Evolutionary conservation across 2,797 vertebrate species (phyloP).

Genomic region (Danio kyathit): DNA sequence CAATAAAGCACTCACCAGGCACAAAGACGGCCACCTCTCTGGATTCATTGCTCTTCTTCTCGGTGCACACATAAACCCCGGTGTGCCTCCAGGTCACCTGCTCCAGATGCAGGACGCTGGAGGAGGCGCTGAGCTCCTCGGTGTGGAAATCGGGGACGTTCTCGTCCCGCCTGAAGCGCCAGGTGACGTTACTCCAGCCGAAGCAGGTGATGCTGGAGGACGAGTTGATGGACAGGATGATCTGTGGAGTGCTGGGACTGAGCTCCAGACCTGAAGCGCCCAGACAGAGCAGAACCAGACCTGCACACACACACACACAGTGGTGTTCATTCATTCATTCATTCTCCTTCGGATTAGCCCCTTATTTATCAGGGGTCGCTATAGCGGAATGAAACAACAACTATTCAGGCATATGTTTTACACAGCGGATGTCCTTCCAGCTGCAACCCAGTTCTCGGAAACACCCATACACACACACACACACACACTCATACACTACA

Average conservation of each 20-base stretch:
- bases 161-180: slow-evolving; percentile 79
- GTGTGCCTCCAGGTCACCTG: slow-evolving; percentile 85
- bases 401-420: no score
- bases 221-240: slow-evolving; percentile 81
- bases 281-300: slow-evolving; percentile 70
- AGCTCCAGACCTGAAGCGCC: slow-evolving; percentile 75
- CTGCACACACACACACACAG: slow-evolving; percentile 67
- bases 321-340: no score
- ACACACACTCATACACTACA: no score
- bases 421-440: no score
- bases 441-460: no score
- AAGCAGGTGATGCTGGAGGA: slow-evolving; percentile 83
- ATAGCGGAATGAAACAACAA: no score
- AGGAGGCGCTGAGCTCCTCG: slow-evolving; percentile 60
- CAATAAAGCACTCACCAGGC: slow-evolving; percentile 80
- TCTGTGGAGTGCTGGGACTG: slow-evolving; percentile 72
- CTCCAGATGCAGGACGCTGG: slow-evolving; percentile 80
- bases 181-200: slow-evolving; percentile 70
- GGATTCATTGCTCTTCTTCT: slow-evolving; percentile 65
- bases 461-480: no score
- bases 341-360: no score
- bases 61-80: slow-evolving; percentile 85
- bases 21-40: slow-evolving; percentile 88
- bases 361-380: no score
- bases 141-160: slow-evolving; percentile 66